Percentiles rank a stretch among this genome's conserved stretches.
Conservation (phyloP, 2,113 vertebrate genomes). For the Chlorodrepanis virens region DNA sequence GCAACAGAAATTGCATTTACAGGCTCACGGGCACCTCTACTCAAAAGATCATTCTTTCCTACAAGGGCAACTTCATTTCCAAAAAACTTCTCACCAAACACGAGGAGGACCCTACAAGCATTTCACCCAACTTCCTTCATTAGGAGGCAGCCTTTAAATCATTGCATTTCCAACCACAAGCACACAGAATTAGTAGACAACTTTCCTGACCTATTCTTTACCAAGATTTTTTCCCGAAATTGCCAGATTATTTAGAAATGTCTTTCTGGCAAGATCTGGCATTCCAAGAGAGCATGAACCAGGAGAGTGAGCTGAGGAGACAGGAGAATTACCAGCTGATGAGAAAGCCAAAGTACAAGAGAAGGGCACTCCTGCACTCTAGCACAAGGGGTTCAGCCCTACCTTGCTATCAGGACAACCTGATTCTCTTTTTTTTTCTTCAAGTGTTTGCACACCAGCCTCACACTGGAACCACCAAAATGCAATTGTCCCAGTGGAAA, state of each 20-base stretch:
- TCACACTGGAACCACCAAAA: neutral
- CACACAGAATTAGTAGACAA: neutral
- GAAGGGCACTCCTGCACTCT: neutral
- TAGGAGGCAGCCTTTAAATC: neutral
- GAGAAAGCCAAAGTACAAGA: neutral
- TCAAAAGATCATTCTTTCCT: neutral
- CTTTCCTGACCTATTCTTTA: neutral
- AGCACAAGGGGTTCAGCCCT: neutral
- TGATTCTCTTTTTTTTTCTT: neutral
- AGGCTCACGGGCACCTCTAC: rapidly evolving
- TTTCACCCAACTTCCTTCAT: neutral
- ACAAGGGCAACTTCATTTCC: neutral
- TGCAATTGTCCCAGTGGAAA: neutral
- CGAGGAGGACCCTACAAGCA: neutral
- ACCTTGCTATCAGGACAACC: neutral
- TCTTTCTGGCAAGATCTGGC: neutral
- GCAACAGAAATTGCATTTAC: neutral
- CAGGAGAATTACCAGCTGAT: neutral
- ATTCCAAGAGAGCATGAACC: neutral
- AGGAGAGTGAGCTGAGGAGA: neutral
- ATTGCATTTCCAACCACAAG: neutral
- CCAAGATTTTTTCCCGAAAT: neutral
- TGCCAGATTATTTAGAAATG: neutral
- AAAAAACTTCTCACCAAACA: neutral
- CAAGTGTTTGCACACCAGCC: neutral